These are phyloP conservation scores for Microctonus hyperodae DNA, from an alignment of 2,888 invertebrate species.

Conservation along the genomic window DNA sequence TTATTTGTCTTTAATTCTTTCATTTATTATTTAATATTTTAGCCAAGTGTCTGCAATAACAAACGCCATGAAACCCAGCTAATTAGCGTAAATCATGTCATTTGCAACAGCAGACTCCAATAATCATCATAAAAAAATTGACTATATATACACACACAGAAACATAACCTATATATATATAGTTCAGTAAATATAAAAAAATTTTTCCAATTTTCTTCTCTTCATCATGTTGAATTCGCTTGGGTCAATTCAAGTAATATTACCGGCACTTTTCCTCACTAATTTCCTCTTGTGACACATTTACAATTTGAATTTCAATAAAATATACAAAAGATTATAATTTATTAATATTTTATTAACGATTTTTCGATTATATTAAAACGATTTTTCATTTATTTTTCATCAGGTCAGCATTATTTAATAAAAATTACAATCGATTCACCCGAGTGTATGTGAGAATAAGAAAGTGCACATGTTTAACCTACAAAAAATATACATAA, in stretches of 20 bases:
- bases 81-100: background rate
- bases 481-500: conserved; percentile 13
- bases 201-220: background rate
- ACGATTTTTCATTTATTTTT: background rate
- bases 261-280: background rate
- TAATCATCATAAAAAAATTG: background rate
- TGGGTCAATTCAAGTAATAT: background rate
- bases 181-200: background rate
- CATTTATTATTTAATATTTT: background rate
- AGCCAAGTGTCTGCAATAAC: background rate
- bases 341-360: too few species aligned
- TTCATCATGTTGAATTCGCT: background rate
- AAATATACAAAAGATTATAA: background rate
- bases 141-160: too few species aligned
- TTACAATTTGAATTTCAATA: background rate
- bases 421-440: conserved; percentile 53
- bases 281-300: background rate
- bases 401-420: conserved; percentile 51
- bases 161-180: background rate
- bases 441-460: too few species aligned
- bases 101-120: background rate
- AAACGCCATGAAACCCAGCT: background rate
- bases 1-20: background rate
- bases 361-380: background rate
- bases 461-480: conserved; percentile 9